Base-by-base conservation (phyloP, 2,113 vertebrate genomes). In the Myotis brandtii region DNA sequence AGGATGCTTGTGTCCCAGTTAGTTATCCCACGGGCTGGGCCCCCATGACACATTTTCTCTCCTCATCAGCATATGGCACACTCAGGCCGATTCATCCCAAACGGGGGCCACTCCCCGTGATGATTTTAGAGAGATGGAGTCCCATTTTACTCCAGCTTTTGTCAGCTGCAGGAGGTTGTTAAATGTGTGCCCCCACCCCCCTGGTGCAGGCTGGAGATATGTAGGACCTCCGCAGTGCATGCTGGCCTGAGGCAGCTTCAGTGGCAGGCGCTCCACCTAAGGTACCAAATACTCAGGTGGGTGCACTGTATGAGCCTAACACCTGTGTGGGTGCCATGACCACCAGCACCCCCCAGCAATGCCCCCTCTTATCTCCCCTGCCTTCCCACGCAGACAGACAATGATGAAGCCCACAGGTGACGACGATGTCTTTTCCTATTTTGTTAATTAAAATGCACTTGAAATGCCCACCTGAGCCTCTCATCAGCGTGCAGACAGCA, bases 281-380 rank as follows among this genome's bases (percentile, higher is more conserved):
- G 25, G 34, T 10, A 46, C 52, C n/a, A 17, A 17, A 76, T 0
- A 13, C n/a, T 48, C 52, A 16, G n/a, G 40, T 27, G 21, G 64
- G 17, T 9, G 25, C 25, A 3, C 23, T 1, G 8, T 6, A 62
- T 30, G 16, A 30, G 20, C n/a, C 40, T 30, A 50, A 9, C 21
- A 27, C 10, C 27, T 66, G 13, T 0, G 1, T 2, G 17, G 32
- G 25, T 2, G 6, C 9, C 11, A 4, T 13, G 1, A 3, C 43
- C 17, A 7, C n/a, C 6, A n/a, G 43, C 6, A 17, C 37, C 77
- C 9, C 18, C 10, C 23, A 40, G 64, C 10, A 48, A 23, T 8
- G 3, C 11, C 13, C 17, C 32, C 25, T 9, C 1, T 1, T 56
- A 2, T 37, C 4, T 17, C 13, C 5, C 34, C 40, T 69, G n/a